A percentile compares a stretch with the other conserved stretches of the same genome.
These are phyloP conservation scores for Poeciliopsis presidionis DNA, from an alignment of 2,797 vertebrate genomes.

Conservation along the genomic window DNA sequence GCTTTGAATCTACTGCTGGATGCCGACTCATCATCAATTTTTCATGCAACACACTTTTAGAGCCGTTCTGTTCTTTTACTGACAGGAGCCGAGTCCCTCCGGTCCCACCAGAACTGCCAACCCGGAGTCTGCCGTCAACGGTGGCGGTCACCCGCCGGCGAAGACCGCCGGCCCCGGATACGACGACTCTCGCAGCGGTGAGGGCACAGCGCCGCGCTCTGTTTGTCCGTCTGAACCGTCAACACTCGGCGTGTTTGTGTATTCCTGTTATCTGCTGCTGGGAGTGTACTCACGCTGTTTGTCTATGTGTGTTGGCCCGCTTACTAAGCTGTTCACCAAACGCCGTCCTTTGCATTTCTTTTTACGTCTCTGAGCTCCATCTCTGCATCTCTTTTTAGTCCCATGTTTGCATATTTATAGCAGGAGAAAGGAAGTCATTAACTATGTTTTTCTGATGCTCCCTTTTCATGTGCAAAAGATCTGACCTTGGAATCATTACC, in stretches of 20 bases:
- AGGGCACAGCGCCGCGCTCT: slow-evolving; percentile 29
- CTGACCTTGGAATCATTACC: slow-evolving; percentile 81
- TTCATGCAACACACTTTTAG: slow-evolving; percentile 27
- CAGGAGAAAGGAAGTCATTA: slow-evolving; percentile 59
- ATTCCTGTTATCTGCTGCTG: slow-evolving; percentile 41
- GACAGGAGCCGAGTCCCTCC: slow-evolving; percentile 77
- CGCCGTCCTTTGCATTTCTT: slow-evolving; percentile 5
- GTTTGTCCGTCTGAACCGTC: slow-evolving; percentile 59
- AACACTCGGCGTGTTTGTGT: slow-evolving; percentile 60
- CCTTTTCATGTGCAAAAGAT: slow-evolving; percentile 72
- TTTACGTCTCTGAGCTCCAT: background rate
- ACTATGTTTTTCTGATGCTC: slow-evolving; percentile 52
- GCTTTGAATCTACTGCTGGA: slow-evolving; percentile 29
- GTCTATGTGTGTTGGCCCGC: slow-evolving; percentile 15
- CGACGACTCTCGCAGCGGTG: slow-evolving; percentile 76
- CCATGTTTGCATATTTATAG: slow-evolving; percentile 55
- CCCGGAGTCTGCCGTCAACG: slow-evolving; percentile 38
- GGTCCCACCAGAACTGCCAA: slow-evolving; percentile 25
- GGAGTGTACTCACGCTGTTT: slow-evolving; percentile 55
- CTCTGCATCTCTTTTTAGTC: slow-evolving; percentile 32
- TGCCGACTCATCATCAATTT: slow-evolving; percentile 43
- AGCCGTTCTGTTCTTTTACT: slow-evolving; percentile 34
- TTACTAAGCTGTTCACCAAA: slow-evolving; percentile 4
- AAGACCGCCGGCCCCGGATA: slow-evolving; percentile 45
- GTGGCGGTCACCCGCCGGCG: slow-evolving; percentile 41